These are phyloP conservation scores for Rallus limicola DNA, from an alignment of 2,113 vertebrate genomes.

Conservation along the genomic window DNA sequence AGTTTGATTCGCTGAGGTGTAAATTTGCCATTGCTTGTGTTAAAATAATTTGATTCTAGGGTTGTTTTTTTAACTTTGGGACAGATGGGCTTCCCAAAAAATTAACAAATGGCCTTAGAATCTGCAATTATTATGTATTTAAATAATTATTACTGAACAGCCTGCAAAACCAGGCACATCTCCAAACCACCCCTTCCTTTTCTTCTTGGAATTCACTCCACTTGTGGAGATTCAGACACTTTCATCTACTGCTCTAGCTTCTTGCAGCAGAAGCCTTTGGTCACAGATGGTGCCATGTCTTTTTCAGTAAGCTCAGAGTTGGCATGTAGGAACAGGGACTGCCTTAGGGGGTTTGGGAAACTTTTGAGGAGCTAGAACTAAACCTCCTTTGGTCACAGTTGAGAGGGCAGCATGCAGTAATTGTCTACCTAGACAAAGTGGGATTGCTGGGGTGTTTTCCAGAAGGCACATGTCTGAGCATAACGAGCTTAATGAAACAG, in stretches of 20 bases:
- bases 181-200: not conserved
- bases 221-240: not conserved
- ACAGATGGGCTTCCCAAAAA: not conserved
- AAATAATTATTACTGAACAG: not conserved
- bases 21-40: not conserved
- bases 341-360: not conserved
- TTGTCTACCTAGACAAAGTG: not conserved
- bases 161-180: not conserved
- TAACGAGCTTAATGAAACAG: not conserved
- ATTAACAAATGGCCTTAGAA: not conserved
- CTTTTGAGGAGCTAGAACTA: not conserved
- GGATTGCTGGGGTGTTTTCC: not conserved
- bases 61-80: not conserved
- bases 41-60: not conserved
- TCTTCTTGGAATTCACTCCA: not conserved
- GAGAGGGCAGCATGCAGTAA: not conserved
- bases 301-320: not conserved
- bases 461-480: not conserved
- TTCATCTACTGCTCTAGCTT: not conserved
- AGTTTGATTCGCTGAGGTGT: not conserved
- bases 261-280: not conserved
- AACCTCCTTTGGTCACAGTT: not conserved
- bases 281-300: not conserved
- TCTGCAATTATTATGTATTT: not conserved
- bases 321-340: not conserved